Conservation (phyloP, 2,113 vertebrate genomes). For the Notothenia coriiceps region DNA sequence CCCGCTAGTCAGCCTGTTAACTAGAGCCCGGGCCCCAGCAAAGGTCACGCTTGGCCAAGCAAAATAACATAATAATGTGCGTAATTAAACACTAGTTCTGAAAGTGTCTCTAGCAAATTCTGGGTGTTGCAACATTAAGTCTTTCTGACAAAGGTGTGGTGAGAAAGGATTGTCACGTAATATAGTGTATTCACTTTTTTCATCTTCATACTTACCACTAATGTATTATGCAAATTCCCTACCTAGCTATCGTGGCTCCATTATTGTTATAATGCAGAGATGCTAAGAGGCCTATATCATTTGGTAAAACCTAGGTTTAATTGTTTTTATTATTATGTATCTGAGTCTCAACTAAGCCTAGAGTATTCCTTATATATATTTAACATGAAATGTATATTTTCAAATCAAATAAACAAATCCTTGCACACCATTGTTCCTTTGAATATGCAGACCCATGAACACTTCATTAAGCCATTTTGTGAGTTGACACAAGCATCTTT, state of each 20-base stretch:
- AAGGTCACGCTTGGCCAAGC: constrained; percentile 74
- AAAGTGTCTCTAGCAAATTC: constrained; percentile 42
- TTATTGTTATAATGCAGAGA: background rate
- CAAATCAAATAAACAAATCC: background rate
- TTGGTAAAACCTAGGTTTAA: background rate
- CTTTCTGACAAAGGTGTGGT: constrained; percentile 37
- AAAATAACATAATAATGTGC: constrained; percentile 76
- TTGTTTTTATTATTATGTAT: background rate
- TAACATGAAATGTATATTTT: background rate
- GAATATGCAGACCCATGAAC: background rate
- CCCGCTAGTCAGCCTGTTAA: constrained; percentile 82
- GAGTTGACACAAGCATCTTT: background rate
- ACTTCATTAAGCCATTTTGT: background rate
- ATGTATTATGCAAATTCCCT: background rate
- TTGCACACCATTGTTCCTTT: background rate
- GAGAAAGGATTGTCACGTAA: constrained; percentile 30
- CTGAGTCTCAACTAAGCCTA: no score
- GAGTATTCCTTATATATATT: no score
- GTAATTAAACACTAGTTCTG: constrained; percentile 82
- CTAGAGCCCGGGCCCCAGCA: constrained; percentile 74
- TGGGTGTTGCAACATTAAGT: constrained; percentile 30
- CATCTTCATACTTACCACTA: background rate
- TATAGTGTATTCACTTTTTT: constrained; percentile 27
- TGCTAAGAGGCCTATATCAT: background rate
- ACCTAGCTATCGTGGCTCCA: no score